Evolutionary conservation across 1,140 invertebrate genomes (phyloP), one percentile per base, ranked within the genome.

Genomic region (Oryctes rhinoceros): DNA sequence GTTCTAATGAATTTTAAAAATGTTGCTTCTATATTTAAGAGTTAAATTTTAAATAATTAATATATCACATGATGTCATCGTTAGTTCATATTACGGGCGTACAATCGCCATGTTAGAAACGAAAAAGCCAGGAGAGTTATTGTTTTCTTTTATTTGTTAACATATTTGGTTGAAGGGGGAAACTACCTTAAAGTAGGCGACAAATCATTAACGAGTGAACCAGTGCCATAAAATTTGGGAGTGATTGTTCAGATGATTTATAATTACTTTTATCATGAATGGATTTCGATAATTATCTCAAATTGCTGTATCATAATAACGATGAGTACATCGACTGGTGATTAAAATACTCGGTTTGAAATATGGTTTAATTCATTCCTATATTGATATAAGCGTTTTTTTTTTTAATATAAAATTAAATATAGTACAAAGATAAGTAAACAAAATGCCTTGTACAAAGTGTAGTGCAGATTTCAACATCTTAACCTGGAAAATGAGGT

Each of bases 401-500:
- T 47, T 30, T 44, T 15, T 76, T 20, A 76, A 13, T 20, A 44
- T 18, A 47, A 76, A 5, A 18, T 6, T 79, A 35, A 47, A 48
- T 2, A 78, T 20, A 65, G 53, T 35, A 65, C 49, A 62, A 78
- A 39, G 9, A 37, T 18, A 37, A 62, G 15, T 24, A 35, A 39
- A 24, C 4, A 80, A 80, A 82, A 86, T 86, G 86, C 85, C 84
- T 71, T 86, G 85, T 80, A 81, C 82, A 49, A 85, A 85, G 75
- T 86, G 85, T 77, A 84, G 80, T 39, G 83, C 84, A 3, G 85
- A 85, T 79, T 86, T 86, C 80, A 85, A 83, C 53, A 78, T 86
- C 18, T 81, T 85, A 48, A 86, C 84, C 47, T 86, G 85, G 85
- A 86, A 85, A 82, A 83, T 85, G 48, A 83, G 83, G 79, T 86